Evolutionary conservation across 2,797 vertebrate species (phyloP), one percentile per base, ranked within the genome.

Genomic region (Lates japonicus): DNA sequence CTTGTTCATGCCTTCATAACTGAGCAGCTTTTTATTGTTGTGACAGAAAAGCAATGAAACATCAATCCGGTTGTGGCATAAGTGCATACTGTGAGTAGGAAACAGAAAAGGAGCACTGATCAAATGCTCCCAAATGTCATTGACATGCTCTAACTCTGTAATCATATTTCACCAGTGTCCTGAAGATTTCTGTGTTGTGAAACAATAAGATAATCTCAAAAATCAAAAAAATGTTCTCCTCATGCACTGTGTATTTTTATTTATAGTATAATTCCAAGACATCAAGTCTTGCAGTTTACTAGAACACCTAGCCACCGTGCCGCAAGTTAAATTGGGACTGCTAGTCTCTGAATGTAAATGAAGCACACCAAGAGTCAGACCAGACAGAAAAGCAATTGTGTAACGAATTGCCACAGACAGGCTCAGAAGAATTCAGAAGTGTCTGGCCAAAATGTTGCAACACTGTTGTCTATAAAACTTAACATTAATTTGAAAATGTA

Each of bases 261-360:
- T 31, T 42, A 33, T 17, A 65, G 37, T 19, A 72, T 9, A 66
- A 12, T 41, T 64, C 13, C 60, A 9, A 57, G 20, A 51, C 31
- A 64, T 61, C 11, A 49, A 19, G n/a, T 72, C 7, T 31, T 63
- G 44, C 13, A 8, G 25, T 37, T 29, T 8, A 35, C 10, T 20
- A 17, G 16, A 69, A 44, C 9, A 54, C 19, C 10, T 9, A 33
- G 41, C 13, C 31, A 17, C 37, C 13, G 17, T 51, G n/a, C 60
- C 48, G 72, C 20, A 37, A n/a, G 61, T 42, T 29, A 11, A 61
- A 58, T 35, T 49, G 19, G 7, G 13, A 14, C 20, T 37, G 31
- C 33, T 19, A 60, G 46, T 42, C 51, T 81, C 63, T 81, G 73
- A 87, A 82, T 90, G 37, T 74, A 81, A 88, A 89, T 86, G 61